Percentiles rank a stretch among this genome's conserved stretches.
Evolutionary conservation across 2,888 invertebrate species (phyloP).

Genomic region (Schizaphis graminum): DNA sequence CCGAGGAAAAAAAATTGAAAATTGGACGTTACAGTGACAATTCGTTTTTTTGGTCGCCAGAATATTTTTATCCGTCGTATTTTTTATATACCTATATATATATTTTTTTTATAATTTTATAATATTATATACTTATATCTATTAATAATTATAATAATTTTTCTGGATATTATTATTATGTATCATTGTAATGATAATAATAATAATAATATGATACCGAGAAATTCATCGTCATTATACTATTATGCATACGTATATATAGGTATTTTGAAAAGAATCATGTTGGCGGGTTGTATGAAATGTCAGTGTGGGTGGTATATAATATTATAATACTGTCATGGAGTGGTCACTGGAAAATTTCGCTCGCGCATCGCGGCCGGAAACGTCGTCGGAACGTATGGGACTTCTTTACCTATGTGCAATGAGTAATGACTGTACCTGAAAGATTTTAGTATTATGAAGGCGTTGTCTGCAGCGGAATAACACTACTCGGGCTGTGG

Average conservation of each 20-base stretch:
- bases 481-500: neutral
- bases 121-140: neutral
- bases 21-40: slow-evolving; percentile 19
- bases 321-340: neutral
- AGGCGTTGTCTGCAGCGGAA: neutral
- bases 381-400: neutral
- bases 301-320: neutral
- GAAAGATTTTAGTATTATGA: neutral
- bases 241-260: neutral
- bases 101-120: neutral
- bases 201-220: neutral
- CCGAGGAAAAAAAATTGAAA: neutral
- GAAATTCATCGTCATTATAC: neutral
- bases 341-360: neutral
- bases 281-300: neutral
- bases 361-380: neutral
- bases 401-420: neutral
- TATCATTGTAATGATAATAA: neutral
- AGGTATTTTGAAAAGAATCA: neutral
- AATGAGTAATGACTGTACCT: neutral
- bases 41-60: neutral
- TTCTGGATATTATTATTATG: neutral
- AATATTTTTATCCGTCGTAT: slow-evolving; percentile 14
- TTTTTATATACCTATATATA: neutral
- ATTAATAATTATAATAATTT: neutral